Percentiles rank a stretch among this genome's conserved stretches.
Conservation (phyloP, 2,113 vertebrate genomes). For the Rhabdomys dilectus region DNA sequence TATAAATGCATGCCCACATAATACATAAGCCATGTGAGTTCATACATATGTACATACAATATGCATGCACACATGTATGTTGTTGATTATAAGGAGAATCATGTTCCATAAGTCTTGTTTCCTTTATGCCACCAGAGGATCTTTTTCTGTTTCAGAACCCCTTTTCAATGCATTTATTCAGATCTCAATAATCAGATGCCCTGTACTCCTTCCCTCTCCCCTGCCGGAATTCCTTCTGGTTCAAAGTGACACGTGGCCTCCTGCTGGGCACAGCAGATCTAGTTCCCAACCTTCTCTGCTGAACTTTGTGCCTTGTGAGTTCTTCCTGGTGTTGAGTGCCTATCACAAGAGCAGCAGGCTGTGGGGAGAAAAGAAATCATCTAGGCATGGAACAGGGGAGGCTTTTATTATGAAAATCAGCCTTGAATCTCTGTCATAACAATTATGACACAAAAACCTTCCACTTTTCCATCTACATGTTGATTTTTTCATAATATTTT, state of each 20-base stretch:
- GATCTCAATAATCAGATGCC: background rate
- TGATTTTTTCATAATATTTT: slow-evolving; percentile 61
- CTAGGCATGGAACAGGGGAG: background rate
- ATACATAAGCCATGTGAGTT: background rate
- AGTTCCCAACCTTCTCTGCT: background rate
- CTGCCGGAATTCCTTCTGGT: background rate
- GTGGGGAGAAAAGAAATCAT: slow-evolving; percentile 18
- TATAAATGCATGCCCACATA: background rate
- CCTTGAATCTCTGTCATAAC: slow-evolving; percentile 41
- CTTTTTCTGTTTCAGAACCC: background rate
- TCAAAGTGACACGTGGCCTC: background rate
- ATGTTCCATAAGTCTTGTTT: background rate
- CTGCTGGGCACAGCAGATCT: no score
- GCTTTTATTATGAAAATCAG: slow-evolving; percentile 54
- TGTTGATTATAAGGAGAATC: background rate
- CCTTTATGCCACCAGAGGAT: background rate
- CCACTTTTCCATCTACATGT: slow-evolving; percentile 10
- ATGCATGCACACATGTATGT: background rate
- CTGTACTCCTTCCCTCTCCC: background rate
- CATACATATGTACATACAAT: accelerated
- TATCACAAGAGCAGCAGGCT: background rate
- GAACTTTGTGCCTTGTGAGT: background rate
- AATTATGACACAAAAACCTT: slow-evolving; percentile 42
- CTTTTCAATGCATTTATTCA: background rate
- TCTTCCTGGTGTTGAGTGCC: background rate